Evolutionary conservation across 1,140 invertebrate genomes (phyloP), one percentile per base, ranked within the genome.

Genomic region (Trinorchestia longiramus): DNA sequence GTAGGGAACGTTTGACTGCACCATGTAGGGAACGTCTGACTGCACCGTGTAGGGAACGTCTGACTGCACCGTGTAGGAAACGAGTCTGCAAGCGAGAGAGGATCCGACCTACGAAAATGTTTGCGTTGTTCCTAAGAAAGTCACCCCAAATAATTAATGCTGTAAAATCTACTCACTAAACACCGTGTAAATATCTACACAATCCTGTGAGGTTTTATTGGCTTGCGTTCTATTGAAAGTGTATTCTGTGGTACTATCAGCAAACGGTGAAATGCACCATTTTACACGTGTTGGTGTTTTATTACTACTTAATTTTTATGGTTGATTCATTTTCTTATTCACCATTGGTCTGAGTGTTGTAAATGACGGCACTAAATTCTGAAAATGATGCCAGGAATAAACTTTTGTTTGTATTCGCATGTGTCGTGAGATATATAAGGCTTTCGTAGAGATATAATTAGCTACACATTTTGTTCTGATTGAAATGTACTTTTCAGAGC

Each of bases 401-500:
- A 36, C 62, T 36, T 23, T 3, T 77, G 28, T 3, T 28, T 77
- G 28, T 28, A 77, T 23, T 77, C 1, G 36, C 28, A 3, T 77
- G 28, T 77, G 28, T 77, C 62, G 28, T 23, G 62, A 23, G 47
- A 8, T 8, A 53, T 53, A 53, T 53, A 77, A 28, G 15, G 15
- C 62, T 28, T 77, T 36, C 28, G 36, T 3, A 77, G 28, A 3
- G 1, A 77, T 23, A 23, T 77, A 23, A 77, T 77, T 19, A 77
- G 1, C 28, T 36, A 3, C 28, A 3, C 62, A 77, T 77, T 19
- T 77, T 15, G 62, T 77, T 77, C 47, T 77, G 36, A 77, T 36
- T 15, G 62, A 77, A 77, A 0, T 77, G 42, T 41, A 4, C 43
- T 4, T 90, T 92, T 19, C 96, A 96, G 96, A 96, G 96, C 45